Evolutionary conservation across 2,888 invertebrate species (phyloP), one percentile per base, ranked within the genome.

Genomic region (Carpatolechia fugitivella): DNA sequence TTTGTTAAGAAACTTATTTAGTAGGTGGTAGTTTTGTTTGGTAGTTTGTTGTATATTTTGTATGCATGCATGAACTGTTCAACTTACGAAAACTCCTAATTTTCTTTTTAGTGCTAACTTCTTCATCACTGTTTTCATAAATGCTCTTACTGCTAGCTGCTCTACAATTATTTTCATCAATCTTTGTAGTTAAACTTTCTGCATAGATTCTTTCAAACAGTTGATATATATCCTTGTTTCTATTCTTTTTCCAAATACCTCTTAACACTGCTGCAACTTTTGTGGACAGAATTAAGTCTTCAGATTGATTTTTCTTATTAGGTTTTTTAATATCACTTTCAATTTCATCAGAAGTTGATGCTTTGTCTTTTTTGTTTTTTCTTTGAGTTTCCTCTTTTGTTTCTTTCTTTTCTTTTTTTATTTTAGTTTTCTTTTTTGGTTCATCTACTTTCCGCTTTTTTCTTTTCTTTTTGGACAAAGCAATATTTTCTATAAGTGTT

Each of bases 211-310:
- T 41, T 41, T 41, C 40, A 41, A 41, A 41, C 11, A 41, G 20
- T 5, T 41, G 18, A 18, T 41, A 41, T 4, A 41, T 41, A 20
- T 41, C 40, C 11, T 41, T 41, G 11, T 41, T 41, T 41, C 11
- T 41, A 41, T 41, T 41, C 40, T 41, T 41, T 41, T 41, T 41
- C 40, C 40, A 41, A 41, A 41, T 41, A 11, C 40, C 18, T 41
- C 40, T 41, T 41, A 41, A 10, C 1, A 18, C 18, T 11, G 40
- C 40, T 11, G 40, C 40, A 18, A 41, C 18, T 41, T 41, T 41
- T 1, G 40, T 41, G 5, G 40, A 41, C 18, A 41, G 18, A 16
- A 41, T 11, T 8, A 18, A 20, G 18, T 41, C 40, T 11, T 41
- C 40, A 18, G 16, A 11, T 18, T 41, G 40, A 11, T 10, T 8